Base-by-base conservation (phyloP, 2,797 vertebrate genomes). In the Bradypodion ventrale region DNA sequence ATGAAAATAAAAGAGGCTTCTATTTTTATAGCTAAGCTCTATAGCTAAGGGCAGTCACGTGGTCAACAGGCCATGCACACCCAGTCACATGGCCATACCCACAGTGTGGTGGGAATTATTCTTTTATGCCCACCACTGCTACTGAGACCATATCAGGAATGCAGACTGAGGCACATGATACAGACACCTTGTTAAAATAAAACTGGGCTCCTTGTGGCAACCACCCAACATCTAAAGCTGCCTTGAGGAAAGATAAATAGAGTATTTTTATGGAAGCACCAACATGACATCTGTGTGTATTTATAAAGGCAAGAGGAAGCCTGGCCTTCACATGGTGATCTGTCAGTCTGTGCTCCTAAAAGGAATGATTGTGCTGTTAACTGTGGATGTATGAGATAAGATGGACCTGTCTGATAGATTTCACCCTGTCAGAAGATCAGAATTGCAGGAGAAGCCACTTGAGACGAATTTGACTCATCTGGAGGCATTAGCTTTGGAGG, bases 261-360 rank as follows among this genome's bases (percentile, higher is more conserved):
- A 25, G 13, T 68, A 29, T 7, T 10, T 0, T 35, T 32, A 46
- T 0, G 0, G 35, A 86, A 42, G 32, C 1, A 0, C 0, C n/a
- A 76, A 62, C 15, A 78, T 1, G 9, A 0, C 15, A 52, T 27
- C 8, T 0, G 0, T 0, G 0, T 4, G 4, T 35, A 63, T 85
- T 25, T 78, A 69, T 82, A 86, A 83, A 21, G 56, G 60, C 2
- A 76, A 44, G 27, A 32, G 12, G 80, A 73, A 88, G 49, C 32
- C 27, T 40, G 49, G 2, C 21, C 32, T 56, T 63, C 40, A 56
- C 56, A 76, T 15, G 27, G 56, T 60, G 35, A 37, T 32, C 32
- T 75, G 29, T 21, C 4, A 15, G 59, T 42, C 62, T 27, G 25
- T 63, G 25, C 4, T 62, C 27, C 13, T 7, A 27, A 63, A 78